These are phyloP conservation scores for Steinernema hermaphroditum DNA, from an alignment of 2,888 invertebrate species.

Conservation along the genomic window DNA sequence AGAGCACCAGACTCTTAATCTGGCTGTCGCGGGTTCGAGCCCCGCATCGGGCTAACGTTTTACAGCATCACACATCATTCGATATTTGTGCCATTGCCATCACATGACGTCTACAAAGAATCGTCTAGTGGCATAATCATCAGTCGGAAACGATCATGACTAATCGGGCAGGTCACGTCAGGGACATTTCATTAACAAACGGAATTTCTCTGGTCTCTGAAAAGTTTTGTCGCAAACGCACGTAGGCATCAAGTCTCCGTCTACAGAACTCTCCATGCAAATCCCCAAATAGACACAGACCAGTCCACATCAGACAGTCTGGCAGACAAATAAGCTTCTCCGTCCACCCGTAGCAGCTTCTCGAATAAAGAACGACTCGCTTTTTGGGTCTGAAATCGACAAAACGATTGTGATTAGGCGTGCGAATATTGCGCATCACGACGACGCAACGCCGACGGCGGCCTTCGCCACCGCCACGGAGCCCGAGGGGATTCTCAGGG, in stretches of 20 bases:
- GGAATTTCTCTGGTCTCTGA: no score
- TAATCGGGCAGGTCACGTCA: no score
- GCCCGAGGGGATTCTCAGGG: neutral
- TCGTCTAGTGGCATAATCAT: no score
- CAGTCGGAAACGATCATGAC: no score
- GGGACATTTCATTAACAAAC: no score
- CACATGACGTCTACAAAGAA: no score
- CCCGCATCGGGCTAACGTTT: neutral
- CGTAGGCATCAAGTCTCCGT: no score
- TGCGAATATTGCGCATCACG: slow-evolving; percentile 3
- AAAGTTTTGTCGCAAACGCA: no score
- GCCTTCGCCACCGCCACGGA: neutral
- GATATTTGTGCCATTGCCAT: no score
- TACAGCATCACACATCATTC: no score
- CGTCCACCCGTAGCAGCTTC: neutral
- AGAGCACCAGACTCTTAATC: neutral
- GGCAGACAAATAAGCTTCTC: neutral
- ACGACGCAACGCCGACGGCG: neutral
- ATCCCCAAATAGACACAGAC: no score
- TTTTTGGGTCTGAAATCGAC: neutral
- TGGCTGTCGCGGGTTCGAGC: neutral
- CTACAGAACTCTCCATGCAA: no score
- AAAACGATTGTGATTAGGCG: slow-evolving; percentile 25
- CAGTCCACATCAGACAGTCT: neutral
- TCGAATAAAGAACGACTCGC: neutral